Evolutionary conservation across 2,113 vertebrate species (phyloP), one percentile per base, ranked within the genome.

Genomic region (Pteruthius melanotis): DNA sequence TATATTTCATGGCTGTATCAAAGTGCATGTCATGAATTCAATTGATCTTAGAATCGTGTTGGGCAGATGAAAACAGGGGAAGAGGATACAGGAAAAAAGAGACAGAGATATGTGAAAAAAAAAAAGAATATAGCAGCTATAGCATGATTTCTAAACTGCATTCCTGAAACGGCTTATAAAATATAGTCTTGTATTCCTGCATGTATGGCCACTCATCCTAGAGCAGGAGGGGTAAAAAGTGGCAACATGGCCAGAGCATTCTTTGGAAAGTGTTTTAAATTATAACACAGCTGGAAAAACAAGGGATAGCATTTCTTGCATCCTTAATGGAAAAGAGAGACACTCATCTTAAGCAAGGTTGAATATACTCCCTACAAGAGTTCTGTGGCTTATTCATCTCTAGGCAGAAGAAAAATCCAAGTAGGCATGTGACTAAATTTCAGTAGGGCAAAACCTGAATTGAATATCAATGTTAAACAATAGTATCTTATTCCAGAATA

Each of bases 241-340:
- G 23, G 7, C 26, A 63, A 68, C 19, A 28, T 23, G 28, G n/a
- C 19, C 19, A 86, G 15, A 69, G 4, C 9, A 69, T 71, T 71
- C 30, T 83, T 76, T 83, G 57, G 88, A 90, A 76, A 70, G 10
- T 59, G 9, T 27, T 82, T 82, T 63, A 83, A 85, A 82, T 26
- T 72, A 33, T 21, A 86, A n/a, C 16, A 76, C 19, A 56, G 23
- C 6, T 83, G 31, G 30, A 88, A 80, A 83, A 3, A 63, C 6
- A 39, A 17, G 19, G 69, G 21, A 37, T 13, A 77, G 22, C 3
- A 28, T 76, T 72, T 80, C 15, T 44, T 76, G 5, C 40, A 80
- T 56, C 30, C 30, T 78, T 72, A 56, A 83, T 44, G 26, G 49
- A 60, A 80, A 79, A 82, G 31, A 74, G 23, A 87, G n/a, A 40